These are phyloP conservation scores for Pterois miles DNA, from an alignment of 2,797 vertebrate species.

Conservation along the genomic window DNA sequence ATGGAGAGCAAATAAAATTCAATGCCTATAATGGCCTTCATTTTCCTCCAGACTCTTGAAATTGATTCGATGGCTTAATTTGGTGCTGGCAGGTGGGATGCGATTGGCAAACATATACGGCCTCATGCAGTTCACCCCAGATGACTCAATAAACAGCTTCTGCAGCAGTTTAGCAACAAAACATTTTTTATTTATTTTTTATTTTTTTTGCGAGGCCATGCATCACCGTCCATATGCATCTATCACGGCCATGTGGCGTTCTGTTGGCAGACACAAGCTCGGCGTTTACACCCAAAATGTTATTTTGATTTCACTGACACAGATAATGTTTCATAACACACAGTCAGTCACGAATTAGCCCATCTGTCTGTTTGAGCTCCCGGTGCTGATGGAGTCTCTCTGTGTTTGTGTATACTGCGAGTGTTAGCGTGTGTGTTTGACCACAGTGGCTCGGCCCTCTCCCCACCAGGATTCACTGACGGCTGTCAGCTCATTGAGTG, in stretches of 20 bases:
- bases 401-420: constrained; percentile 23
- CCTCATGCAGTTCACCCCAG: constrained; percentile 45
- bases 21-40: constrained; percentile 63
- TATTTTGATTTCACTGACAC: constrained; percentile 81
- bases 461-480: constrained; percentile 67
- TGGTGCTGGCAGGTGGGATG: constrained; percentile 64
- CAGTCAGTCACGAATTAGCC: constrained; percentile 79
- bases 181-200: neutral
- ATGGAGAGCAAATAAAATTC: constrained; percentile 70
- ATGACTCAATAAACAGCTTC: constrained; percentile 53
- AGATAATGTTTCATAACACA: constrained; percentile 82
- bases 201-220: constrained; percentile 18
- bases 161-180: constrained; percentile 52
- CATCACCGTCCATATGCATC: constrained; percentile 60
- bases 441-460: constrained; percentile 62
- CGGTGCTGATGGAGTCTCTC: constrained; percentile 50
- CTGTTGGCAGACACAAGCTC: constrained; percentile 60
- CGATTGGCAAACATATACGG: constrained; percentile 50
- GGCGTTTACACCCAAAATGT: constrained; percentile 73
- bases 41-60: constrained; percentile 72
- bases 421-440: constrained; percentile 56
- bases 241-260: constrained; percentile 59
- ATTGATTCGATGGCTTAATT: constrained; percentile 75
- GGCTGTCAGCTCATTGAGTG: constrained; percentile 76
- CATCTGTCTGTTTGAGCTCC: constrained; percentile 78